These are phyloP conservation scores for Galbula dea DNA, from an alignment of 2,113 vertebrate genomes.

Conservation along the genomic window DNA sequence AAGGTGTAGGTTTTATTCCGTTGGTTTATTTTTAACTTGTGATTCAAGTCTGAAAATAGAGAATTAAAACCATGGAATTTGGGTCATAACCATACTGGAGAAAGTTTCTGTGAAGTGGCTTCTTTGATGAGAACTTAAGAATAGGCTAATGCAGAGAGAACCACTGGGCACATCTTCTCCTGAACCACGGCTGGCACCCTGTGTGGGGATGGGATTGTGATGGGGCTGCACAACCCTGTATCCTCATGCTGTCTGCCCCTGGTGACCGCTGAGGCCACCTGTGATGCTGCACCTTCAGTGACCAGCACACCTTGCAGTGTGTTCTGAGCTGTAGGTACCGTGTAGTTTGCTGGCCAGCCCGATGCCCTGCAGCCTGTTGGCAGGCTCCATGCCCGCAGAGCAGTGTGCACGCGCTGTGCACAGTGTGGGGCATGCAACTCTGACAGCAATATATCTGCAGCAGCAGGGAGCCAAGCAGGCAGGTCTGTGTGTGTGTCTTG, in stretches of 20 bases:
- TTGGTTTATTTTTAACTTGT: not conserved
- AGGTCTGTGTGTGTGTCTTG: not conserved
- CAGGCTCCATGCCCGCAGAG: not conserved
- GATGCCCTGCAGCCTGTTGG: accelerated
- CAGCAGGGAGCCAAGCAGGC: not conserved
- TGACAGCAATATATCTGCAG: too few relatives aligned
- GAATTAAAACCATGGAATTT: not conserved
- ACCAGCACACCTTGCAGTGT: too few relatives aligned
- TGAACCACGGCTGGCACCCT: not conserved
- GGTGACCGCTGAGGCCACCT: accelerated
- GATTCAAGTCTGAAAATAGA: not conserved
- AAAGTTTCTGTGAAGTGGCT: not conserved
- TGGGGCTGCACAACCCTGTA: not conserved
- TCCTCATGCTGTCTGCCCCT: too few relatives aligned
- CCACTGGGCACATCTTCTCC: not conserved
- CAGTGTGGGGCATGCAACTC: not conserved
- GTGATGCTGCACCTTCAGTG: too few relatives aligned
- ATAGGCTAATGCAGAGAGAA: not conserved
- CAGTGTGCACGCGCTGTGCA: accelerated
- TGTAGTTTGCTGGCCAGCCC: accelerated
- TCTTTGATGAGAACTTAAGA: not conserved
- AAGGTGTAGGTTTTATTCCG: not conserved
- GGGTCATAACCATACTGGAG: not conserved
- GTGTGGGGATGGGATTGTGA: too few relatives aligned
- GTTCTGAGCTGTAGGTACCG: too few relatives aligned